Evolutionary conservation across 2,888 invertebrate genomes (phyloP).

Genomic region (Heliconius hortense): DNA sequence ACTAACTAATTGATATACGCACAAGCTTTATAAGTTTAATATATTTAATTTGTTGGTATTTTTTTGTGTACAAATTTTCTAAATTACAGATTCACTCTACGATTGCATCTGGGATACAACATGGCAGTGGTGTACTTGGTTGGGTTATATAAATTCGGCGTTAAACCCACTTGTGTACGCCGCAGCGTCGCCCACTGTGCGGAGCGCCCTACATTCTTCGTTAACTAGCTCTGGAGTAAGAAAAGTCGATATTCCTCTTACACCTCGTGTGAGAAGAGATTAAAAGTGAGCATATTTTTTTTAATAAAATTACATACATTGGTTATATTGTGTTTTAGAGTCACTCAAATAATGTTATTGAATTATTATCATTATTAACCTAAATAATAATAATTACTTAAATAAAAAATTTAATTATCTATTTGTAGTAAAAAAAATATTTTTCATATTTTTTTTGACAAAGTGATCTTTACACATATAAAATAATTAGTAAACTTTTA

Average conservation of each 20-base stretch:
- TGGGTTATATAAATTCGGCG: slow-evolving; percentile 86
- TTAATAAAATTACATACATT: no score
- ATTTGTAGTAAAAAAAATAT: no score
- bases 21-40: no score
- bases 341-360: no score
- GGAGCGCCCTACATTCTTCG: slow-evolving; percentile 59
- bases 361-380: no score
- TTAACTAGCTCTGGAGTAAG: slow-evolving; percentile 49
- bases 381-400: no score
- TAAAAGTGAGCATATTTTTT: slow-evolving; percentile 36
- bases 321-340: no score
- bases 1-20: no score
- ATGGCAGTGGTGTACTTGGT: slow-evolving; percentile 85
- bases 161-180: slow-evolving; percentile 87
- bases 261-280: slow-evolving; percentile 47
- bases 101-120: slow-evolving; percentile 77
- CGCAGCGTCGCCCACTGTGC: slow-evolving; percentile 71
- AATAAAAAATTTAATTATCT: background rate
- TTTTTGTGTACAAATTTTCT: background rate
- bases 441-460: no score
- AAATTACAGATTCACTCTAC: slow-evolving; percentile 67
- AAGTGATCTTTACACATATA: no score
- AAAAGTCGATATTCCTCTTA: slow-evolving; percentile 52
- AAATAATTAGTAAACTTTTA: no score
- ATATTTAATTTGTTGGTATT: no score